Evolutionary conservation across 2,797 vertebrate species (phyloP), one percentile per base, ranked within the genome.

Genomic region (Odontamblyopus rebecca): DNA sequence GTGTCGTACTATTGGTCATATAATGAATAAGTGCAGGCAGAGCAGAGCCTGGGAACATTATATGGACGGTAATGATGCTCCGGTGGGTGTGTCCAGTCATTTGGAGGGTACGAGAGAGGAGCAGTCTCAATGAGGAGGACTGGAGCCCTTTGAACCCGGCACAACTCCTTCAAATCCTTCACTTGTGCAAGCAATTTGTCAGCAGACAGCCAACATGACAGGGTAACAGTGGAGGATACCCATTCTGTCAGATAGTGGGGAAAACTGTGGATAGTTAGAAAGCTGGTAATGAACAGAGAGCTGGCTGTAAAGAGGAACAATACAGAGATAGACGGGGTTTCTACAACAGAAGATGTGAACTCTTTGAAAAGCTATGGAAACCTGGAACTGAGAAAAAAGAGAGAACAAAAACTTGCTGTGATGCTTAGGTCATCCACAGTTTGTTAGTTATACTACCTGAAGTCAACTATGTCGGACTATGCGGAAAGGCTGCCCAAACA

Each of bases 131-230:
- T 57, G 69, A 76, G 71, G 35, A 61, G 61, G 67, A 18, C 59
- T 67, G 59, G 59, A 50, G 29, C 69, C 32, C 27, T 69, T 68
- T 70, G 57, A 72, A 67, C 59, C 54, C 48, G 27, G 29, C 23
- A 71, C 41, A 69, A 63, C 65, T 71, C 38, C 51, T 73, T 80
- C 64, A 76, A 83, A 76, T 81, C 75, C 67, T 67, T 73, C 67
- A 71, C 65, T 72, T 19, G 27, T 50, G 57, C 60, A 38, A 69
- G 32, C 80, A 73, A 84, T 84, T 74, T 83, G 81, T 82, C 65
- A 75, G 64, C 11, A 41, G 56, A 74, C 71, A 71, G 65, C 72
- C 69, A 32, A 60, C 51, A 68, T 67, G 81, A 63, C 71, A 76
- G 30, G 68, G 59, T 70, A 57, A 44, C 69, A 62, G 50, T 19